These are phyloP conservation scores for Cryptosula pallasiana DNA, from an alignment of 2,888 invertebrate genomes.

Conservation along the genomic window DNA sequence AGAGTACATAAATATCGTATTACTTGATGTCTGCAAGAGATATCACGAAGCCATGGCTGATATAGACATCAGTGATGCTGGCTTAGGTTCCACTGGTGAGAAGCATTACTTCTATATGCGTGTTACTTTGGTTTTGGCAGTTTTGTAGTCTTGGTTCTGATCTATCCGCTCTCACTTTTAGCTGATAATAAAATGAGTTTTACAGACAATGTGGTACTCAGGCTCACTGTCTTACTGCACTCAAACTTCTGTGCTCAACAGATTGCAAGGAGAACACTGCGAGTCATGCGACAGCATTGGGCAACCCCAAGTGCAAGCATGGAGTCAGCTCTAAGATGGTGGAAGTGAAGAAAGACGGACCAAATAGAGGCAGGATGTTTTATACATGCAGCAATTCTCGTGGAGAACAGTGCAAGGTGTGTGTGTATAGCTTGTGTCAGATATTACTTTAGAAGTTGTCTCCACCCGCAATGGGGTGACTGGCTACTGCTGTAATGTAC, in stretches of 20 bases:
- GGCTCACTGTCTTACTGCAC: too few relatives aligned
- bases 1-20: constrained; percentile 39
- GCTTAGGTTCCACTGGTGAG: too few relatives aligned
- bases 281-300: background rate
- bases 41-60: constrained; percentile 35
- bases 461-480: too few relatives aligned
- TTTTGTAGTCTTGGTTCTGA: background rate
- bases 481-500: too few relatives aligned
- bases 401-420: constrained; percentile 39
- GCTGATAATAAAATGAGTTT: too few relatives aligned
- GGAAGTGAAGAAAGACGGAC: constrained; percentile 40
- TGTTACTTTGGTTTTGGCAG: too few relatives aligned
- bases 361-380: constrained; percentile 42
- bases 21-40: constrained; percentile 35
- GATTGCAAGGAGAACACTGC: background rate
- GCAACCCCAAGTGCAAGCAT: constrained; percentile 34
- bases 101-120: too few relatives aligned
- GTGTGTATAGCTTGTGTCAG: too few relatives aligned
- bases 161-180: too few relatives aligned
- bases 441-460: too few relatives aligned
- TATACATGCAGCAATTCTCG: constrained; percentile 36
- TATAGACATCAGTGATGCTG: constrained; percentile 31
- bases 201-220: too few relatives aligned
- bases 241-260: background rate
- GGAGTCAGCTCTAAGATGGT: constrained; percentile 38